Percentiles rank a stretch among this genome's conserved stretches.
Evolutionary conservation across 2,113 vertebrate species (phyloP).

Genomic region (Saimiri boliviensis): DNA sequence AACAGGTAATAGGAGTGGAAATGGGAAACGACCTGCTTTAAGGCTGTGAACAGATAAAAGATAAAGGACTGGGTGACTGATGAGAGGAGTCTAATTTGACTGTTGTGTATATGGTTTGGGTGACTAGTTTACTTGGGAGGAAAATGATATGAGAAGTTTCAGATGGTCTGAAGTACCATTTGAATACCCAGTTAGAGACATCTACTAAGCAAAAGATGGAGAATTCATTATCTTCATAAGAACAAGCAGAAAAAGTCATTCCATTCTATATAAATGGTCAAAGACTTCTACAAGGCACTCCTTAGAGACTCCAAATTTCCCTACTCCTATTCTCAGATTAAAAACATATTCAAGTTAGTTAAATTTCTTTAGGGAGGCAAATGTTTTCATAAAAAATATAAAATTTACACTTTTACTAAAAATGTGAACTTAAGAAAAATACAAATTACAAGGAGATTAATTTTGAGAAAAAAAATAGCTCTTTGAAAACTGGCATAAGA

Average conservation of each 20-base stretch:
- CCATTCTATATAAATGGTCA: background rate
- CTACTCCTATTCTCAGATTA: slow-evolving; percentile 1
- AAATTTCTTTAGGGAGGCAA: slow-evolving; percentile 2
- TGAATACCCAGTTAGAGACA: background rate
- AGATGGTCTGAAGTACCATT: background rate
- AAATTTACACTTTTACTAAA: slow-evolving; percentile 9
- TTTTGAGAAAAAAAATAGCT: slow-evolving; percentile 1
- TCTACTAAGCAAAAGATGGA: background rate
- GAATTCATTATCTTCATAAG: background rate
- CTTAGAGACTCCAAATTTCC: slow-evolving; percentile 21
- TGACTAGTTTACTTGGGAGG: background rate
- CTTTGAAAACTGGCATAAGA: too few species aligned
- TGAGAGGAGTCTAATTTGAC: background rate
- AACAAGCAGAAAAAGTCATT: slow-evolving; percentile 10
- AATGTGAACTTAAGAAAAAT: background rate
- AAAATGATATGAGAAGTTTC: background rate
- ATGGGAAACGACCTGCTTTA: background rate
- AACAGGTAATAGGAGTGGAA: background rate
- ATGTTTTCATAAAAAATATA: slow-evolving; percentile 24
- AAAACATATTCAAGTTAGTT: slow-evolving; percentile 33
- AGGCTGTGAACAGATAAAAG: background rate
- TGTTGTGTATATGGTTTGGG: background rate
- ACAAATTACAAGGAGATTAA: background rate
- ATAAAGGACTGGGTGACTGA: background rate
- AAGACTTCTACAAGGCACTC: background rate